Percentiles rank a stretch among this genome's conserved stretches.
Conservation (phyloP, 2,113 vertebrate genomes). For the Carassius auratus region DNA sequence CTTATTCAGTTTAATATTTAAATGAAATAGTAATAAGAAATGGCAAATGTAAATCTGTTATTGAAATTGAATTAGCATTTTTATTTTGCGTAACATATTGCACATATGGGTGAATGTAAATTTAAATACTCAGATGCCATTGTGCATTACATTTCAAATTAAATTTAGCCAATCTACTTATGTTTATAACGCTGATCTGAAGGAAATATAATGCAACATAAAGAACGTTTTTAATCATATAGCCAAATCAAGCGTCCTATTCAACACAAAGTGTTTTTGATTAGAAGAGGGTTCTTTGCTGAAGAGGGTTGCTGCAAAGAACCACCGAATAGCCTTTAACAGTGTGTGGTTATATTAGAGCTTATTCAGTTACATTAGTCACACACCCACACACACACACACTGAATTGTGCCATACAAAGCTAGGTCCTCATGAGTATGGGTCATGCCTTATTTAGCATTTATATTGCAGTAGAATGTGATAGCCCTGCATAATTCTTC, state of each 20-base stretch:
- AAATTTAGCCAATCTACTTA: no score
- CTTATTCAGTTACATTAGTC: constrained; percentile 1
- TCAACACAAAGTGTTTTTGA: neutral
- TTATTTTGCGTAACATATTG: neutral
- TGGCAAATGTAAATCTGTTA: neutral
- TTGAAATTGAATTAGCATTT: neutral
- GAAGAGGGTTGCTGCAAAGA: neutral
- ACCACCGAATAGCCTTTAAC: neutral
- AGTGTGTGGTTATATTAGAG: neutral
- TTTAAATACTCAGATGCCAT: neutral
- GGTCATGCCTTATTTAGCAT: constrained; percentile 49
- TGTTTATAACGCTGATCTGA: no score
- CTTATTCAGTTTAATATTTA: neutral
- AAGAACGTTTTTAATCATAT: neutral
- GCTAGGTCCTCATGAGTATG: neutral
- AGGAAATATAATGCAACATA: no score
- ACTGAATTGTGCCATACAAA: constrained; percentile 10
- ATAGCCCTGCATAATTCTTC: constrained; percentile 25
- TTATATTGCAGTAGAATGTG: constrained; percentile 37
- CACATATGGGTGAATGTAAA: neutral
- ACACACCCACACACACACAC: neutral
- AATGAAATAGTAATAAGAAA: neutral
- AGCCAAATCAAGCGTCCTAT: neutral
- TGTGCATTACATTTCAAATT: neutral
- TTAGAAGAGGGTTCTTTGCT: neutral